phyloP scores from a whole-genome alignment of 1,140 invertebrate species.

The Oryctes rhinoceros region DNA sequence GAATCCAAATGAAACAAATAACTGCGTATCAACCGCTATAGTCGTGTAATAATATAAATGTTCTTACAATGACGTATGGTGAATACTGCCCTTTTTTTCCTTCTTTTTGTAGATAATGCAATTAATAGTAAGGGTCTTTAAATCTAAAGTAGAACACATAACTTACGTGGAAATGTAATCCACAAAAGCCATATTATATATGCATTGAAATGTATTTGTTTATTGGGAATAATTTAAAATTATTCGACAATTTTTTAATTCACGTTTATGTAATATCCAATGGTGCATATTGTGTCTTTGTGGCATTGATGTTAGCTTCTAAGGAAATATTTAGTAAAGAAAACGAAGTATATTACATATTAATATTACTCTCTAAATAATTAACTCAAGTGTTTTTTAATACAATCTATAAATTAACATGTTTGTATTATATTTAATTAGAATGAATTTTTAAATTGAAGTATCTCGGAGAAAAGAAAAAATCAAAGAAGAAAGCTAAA shows the following conservation, averaged over 20 bases:
- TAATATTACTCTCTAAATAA: conserved; percentile 10
- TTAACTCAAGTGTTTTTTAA: conserved; percentile 8
- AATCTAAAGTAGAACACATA: not conserved
- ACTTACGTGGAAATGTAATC: conserved; percentile 10
- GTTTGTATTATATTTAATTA: conserved; percentile 8
- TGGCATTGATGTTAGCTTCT: conserved; percentile 42
- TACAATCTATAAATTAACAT: conserved; percentile 13
- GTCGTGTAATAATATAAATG: too few species aligned
- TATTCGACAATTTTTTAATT: conserved; percentile 40
- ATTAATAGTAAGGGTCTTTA: not conserved
- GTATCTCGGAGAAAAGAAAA: not conserved
- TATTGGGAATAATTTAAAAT: conserved; percentile 42
- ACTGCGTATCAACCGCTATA: not conserved
- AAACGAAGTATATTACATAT: conserved; percentile 17
- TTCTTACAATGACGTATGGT: too few species aligned
- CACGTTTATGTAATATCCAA: conserved; percentile 42
- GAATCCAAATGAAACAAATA: not conserved
- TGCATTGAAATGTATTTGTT: conserved; percentile 38
- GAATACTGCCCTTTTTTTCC: too few species aligned
- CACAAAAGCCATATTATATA: conserved; percentile 11
- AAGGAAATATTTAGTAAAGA: conserved; percentile 36
- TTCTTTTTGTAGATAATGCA: too few species aligned
- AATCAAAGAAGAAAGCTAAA: not conserved
- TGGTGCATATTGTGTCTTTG: conserved; percentile 44
- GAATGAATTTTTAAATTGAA: not conserved